phyloP scores from a whole-genome alignment of 2,888 invertebrate genomes.

The Argyresthia goedartella region DNA sequence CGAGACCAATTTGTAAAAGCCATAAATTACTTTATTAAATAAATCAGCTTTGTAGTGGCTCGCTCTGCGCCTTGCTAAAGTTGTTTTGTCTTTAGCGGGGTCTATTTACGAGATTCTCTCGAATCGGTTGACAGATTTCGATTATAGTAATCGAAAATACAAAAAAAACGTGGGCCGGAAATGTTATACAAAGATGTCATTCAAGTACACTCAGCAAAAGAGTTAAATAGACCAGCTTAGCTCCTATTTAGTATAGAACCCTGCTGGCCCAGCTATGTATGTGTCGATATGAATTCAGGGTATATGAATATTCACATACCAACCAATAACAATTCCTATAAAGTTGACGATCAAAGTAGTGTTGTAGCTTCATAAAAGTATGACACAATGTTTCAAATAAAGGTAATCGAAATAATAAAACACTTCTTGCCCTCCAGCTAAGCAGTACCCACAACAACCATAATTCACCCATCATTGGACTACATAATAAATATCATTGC shows the following conservation, averaged over 20 bases:
- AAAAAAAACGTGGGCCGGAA: too few relatives aligned
- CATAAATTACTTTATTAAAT: constrained; percentile 68
- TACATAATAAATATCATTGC: constrained; percentile 21
- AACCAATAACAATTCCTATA: too few relatives aligned
- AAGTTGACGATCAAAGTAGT: not conserved
- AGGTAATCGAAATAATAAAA: not conserved
- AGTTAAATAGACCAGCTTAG: too few relatives aligned
- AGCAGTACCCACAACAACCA: constrained; percentile 6
- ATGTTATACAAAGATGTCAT: too few relatives aligned
- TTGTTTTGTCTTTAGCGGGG: not conserved
- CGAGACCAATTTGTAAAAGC: constrained; percentile 59
- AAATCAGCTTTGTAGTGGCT: constrained; percentile 34
- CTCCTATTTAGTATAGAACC: too few relatives aligned
- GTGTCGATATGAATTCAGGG: too few relatives aligned
- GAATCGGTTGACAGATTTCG: not conserved
- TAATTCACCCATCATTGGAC: constrained; percentile 28
- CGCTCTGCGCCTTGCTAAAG: constrained; percentile 14
- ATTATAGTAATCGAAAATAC: too few relatives aligned
- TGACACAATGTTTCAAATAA: too few relatives aligned
- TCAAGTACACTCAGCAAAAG: too few relatives aligned
- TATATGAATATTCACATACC: too few relatives aligned
- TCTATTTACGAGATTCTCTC: not conserved
- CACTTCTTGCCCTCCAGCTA: not conserved
- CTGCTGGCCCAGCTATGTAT: too few relatives aligned
- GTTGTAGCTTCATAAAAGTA: not conserved